phyloP scores from a whole-genome alignment of 2,797 vertebrate species.

The Phataginus tetradactyla region DNA sequence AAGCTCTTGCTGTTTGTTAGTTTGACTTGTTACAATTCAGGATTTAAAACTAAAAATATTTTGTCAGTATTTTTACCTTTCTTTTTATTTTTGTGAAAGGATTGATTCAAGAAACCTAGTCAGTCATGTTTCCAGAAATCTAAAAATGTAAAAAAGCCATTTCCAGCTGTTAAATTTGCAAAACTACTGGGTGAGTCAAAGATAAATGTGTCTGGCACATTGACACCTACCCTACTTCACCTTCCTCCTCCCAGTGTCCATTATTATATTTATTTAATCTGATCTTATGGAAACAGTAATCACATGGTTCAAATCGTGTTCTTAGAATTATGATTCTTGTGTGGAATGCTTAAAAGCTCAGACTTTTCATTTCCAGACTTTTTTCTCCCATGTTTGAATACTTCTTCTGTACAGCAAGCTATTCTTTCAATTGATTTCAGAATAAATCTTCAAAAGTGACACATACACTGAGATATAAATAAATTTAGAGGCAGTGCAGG shows the following conservation, averaged over 20 bases:
- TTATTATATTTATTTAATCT: background rate
- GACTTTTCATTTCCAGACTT: background rate
- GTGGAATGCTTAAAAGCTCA: background rate
- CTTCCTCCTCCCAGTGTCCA: background rate
- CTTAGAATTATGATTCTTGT: background rate
- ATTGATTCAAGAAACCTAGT: background rate
- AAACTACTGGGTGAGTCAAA: background rate
- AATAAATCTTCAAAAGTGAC: background rate
- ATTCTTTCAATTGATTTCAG: background rate
- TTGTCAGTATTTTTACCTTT: background rate
- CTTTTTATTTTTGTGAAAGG: background rate
- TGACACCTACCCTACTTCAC: background rate
- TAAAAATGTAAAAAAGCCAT: background rate
- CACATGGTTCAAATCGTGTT: background rate
- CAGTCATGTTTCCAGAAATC: background rate
- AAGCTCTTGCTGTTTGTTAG: background rate
- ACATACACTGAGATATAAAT: background rate
- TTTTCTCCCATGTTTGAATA: slow-evolving; percentile 1
- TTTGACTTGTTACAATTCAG: background rate
- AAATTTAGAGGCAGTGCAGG: background rate
- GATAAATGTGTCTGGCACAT: background rate
- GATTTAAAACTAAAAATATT: background rate
- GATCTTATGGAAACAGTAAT: background rate
- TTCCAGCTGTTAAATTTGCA: background rate
- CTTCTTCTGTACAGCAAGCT: background rate